These are phyloP conservation scores for Crypturellus undulatus DNA, from an alignment of 2,113 vertebrate species.

Conservation along the genomic window DNA sequence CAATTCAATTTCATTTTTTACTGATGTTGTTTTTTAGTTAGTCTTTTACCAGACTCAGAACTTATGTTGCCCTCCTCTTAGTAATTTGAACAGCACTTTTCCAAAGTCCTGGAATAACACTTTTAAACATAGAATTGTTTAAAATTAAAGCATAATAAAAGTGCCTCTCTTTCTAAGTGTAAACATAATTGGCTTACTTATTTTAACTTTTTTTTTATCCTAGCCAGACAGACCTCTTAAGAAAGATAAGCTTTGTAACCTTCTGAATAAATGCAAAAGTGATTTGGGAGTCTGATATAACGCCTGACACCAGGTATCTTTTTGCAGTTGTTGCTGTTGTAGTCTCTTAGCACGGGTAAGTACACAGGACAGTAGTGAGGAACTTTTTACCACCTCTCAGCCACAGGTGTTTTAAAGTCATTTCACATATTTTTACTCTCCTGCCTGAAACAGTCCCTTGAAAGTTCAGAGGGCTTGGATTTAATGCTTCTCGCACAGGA, in stretches of 20 bases:
- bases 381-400: neutral
- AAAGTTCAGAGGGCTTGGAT: constrained; percentile 17
- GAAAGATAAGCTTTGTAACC: neutral
- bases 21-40: neutral
- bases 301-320: neutral
- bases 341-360: neutral
- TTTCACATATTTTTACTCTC: constrained; percentile 6
- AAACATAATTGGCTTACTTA: neutral
- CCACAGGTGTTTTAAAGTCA: neutral
- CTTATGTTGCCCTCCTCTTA: neutral
- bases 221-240: neutral
- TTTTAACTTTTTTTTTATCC: too few species aligned
- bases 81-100: neutral
- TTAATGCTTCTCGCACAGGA: constrained; percentile 14
- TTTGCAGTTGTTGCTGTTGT: neutral
- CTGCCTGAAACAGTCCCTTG: neutral
- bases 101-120: neutral
- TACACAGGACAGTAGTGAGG: neutral
- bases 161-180: neutral
- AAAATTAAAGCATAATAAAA: neutral
- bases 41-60: neutral
- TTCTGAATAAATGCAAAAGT: neutral
- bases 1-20: neutral
- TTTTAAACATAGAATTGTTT: neutral
- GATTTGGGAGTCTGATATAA: neutral